Conservation (phyloP, 2,888 invertebrate species). For the Rhogogaster chlorosoma region DNA sequence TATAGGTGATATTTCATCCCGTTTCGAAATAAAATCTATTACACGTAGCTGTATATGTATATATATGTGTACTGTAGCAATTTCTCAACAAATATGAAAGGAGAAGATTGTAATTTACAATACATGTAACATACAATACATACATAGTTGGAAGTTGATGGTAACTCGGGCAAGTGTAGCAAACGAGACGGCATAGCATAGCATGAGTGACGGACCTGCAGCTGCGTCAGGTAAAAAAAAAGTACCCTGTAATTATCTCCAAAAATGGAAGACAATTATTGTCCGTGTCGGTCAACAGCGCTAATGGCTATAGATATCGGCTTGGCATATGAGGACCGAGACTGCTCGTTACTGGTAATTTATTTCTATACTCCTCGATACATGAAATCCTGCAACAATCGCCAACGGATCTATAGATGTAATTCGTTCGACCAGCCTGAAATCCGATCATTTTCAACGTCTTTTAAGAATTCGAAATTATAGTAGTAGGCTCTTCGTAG, state of each 20-base stretch:
- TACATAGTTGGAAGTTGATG: neutral
- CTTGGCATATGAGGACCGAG: slow-evolving; percentile 29
- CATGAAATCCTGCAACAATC: neutral
- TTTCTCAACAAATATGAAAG: neutral
- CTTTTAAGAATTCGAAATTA: neutral
- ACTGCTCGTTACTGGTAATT: slow-evolving; percentile 64
- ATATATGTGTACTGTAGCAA: neutral
- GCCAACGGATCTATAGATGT: neutral
- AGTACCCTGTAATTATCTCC: slow-evolving; percentile 62
- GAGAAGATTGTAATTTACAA: slow-evolving; percentile 27
- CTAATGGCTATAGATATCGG: slow-evolving; percentile 57
- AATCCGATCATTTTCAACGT: neutral
- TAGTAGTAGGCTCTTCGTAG: neutral
- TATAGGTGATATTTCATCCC: neutral
- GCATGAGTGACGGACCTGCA: slow-evolving; percentile 33
- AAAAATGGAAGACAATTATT: slow-evolving; percentile 62
- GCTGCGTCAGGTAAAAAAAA: slow-evolving; percentile 52
- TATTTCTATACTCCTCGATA: slow-evolving; percentile 55
- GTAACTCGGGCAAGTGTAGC: slow-evolving; percentile 20
- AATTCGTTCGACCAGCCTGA: neutral
- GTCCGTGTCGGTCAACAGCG: slow-evolving; percentile 59
- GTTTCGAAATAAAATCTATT: neutral
- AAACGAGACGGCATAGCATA: neutral
- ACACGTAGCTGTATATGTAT: neutral
- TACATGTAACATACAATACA: neutral